These are phyloP conservation scores for Ditula angustiorana DNA, from an alignment of 2,888 invertebrate genomes.

Conservation along the genomic window DNA sequence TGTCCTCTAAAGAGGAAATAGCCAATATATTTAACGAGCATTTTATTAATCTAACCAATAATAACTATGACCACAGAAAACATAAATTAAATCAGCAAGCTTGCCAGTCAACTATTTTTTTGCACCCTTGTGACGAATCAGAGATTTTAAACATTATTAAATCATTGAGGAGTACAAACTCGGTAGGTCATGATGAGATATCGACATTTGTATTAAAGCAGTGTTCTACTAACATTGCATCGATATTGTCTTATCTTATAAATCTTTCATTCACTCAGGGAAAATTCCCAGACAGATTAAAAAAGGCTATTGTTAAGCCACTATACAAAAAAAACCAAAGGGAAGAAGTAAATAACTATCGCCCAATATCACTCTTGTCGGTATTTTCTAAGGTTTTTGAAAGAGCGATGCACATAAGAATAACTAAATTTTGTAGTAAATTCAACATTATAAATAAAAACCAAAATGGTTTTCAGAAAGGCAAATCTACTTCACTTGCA, in stretches of 20 bases:
- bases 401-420: constrained; percentile 20
- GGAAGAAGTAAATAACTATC: constrained; percentile 10
- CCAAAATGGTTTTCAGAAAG: constrained; percentile 2
- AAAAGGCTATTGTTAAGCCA: constrained; percentile 8
- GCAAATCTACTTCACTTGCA: neutral
- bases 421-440: constrained; percentile 6
- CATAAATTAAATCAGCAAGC: neutral
- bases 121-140: neutral
- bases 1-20: neutral
- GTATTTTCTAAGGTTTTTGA: constrained; percentile 15
- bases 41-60: neutral
- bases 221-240: neutral
- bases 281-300: neutral
- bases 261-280: constrained; percentile 22
- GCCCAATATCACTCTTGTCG: constrained; percentile 2
- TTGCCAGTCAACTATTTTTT: neutral
- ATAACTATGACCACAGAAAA: neutral
- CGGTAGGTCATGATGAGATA: neutral
- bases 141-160: neutral
- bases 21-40: neutral
- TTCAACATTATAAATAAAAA: neutral
- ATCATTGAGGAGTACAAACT: neutral
- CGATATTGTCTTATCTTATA: neutral
- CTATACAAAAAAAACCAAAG: constrained; percentile 12
- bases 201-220: neutral